Evolutionary conservation across 2,113 vertebrate species (phyloP), one percentile per base, ranked within the genome.

Genomic region (Chloropsis cyanopogon): DNA sequence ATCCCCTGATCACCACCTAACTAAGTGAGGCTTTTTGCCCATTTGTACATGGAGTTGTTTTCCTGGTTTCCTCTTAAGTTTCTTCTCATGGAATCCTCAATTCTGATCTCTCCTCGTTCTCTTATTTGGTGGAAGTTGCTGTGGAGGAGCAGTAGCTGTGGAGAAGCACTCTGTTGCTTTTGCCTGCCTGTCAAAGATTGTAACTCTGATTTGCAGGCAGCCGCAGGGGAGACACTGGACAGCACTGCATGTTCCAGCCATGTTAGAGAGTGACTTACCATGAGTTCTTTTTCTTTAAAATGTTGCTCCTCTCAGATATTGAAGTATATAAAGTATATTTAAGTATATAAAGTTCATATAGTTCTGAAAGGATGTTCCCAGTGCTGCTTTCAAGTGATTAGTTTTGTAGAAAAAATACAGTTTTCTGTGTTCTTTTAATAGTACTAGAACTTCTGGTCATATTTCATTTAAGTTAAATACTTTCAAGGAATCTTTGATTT

Each of bases 161-260:
- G 46, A 77, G 68, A 14, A 42, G 35, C 52, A 12, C 44, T 71
- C 49, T 71, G 11, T 57, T 90, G 56, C 52, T 39, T 79, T 71
- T 68, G 11, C 7, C 13, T 61, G 33, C 23, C 29, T 90, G 20
- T 70, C 71, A 63, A 61, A 70, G 31, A 16, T 5, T 70, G 22
- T 57, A 41, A 59, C 15, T 79, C 18, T 64, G 28, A 52, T 73
- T 76, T 90, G 24, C 60, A 89, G 53, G 44, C 44, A 59, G 72
- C 29, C 76, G 19, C 20, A 26, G 33, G 26, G 26, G 37, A 79
- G 26, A 31, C 39, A 56, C 33, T 35, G 22, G 23, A 60, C 44
- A 80, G 18, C 49, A 29, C 6, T 53, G 12, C 0, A 0, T 42
- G 10, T 76, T 71, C 81, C 44, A 72, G 35, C 29, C 42, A 11